Evolutionary conservation across 2,113 vertebrate species (phyloP).

Genomic region (Ifrita kowaldi): DNA sequence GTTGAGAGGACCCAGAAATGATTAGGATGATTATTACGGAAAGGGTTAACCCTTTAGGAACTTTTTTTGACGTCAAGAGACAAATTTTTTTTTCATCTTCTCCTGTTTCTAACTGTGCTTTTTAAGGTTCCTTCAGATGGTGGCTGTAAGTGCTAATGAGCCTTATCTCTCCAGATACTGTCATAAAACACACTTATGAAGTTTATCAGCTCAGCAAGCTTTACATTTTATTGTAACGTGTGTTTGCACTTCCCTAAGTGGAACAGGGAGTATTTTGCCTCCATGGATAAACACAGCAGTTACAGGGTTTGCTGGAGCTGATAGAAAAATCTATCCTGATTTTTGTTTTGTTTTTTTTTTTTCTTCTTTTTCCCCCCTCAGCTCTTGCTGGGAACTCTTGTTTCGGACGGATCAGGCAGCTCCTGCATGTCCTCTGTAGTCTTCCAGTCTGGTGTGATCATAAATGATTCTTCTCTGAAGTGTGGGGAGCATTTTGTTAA

Average conservation of each 20-base stretch:
- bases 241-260: conserved; percentile 53
- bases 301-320: conserved; percentile 31
- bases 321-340: not conserved
- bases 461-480: not conserved
- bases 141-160: conserved; percentile 41
- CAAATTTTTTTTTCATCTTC: not conserved
- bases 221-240: conserved; percentile 8
- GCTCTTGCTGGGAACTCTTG: not conserved
- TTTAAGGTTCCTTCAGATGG: not conserved
- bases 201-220: conserved; percentile 20
- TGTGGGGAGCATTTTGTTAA: not conserved
- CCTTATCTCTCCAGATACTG: conserved; percentile 43
- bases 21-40: not conserved
- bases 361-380: not conserved
- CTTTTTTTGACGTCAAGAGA: not conserved
- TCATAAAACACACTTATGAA: conserved; percentile 53
- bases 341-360: not conserved
- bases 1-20: not conserved
- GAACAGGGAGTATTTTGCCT: conserved; percentile 54
- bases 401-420: not conserved
- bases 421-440: not conserved
- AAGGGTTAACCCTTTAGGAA: conserved; percentile 6
- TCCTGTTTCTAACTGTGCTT: not conserved
- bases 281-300: conserved; percentile 35
- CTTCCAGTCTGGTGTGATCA: not conserved